Base-by-base conservation (phyloP, 2,888 invertebrate species). In the Cyclophora albipunctata region DNA sequence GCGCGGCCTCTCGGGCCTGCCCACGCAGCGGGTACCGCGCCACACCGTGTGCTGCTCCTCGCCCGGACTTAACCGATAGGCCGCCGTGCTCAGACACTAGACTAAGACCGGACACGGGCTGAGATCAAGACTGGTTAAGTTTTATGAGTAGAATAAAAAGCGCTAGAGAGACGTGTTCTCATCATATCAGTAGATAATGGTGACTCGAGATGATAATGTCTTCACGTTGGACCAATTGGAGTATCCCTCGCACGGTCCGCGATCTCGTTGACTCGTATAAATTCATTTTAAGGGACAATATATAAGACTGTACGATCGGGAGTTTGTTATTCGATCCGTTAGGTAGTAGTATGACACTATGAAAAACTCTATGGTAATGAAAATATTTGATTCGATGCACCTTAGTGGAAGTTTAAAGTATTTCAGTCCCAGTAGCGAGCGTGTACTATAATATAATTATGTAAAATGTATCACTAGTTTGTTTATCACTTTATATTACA, bases 1-100 rank as follows among this genome's bases (percentile, higher is more conserved):
- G 2, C 92, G 92, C 58, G 95, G 95, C 45, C 90, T 95, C 58
- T 95, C 95, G 5, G 95, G 95, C 5, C 81, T 95, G 49, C 95
- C 95, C 4, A 95, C 95, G 1, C 95, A 95, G 73, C 90, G 95
- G 68, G 93, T 95, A 34, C 95, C 95, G 0, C 90, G 92, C 56
- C 90, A 81, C 61, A 66, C 78, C 45, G 84, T 85, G 4, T 78
- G 67, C 66, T 73, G 76, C 56, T 66, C 73, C 40, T 71, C 84
- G 6, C 62, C 69, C 61, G 85, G 87, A 40, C 74, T 85, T 35
- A 78, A 87, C 68, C 85, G 86, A 67, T 86, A 86, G 78, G 76
- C 47, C 45, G 47, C 45, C 50, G 41, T 7, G 50, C 41, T 35
- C n/a, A 7, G 42, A 51, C 45, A 53, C 34, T 52, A 59, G 50